phyloP scores from a whole-genome alignment of 2,797 vertebrate species.

The Cygnus olor region DNA sequence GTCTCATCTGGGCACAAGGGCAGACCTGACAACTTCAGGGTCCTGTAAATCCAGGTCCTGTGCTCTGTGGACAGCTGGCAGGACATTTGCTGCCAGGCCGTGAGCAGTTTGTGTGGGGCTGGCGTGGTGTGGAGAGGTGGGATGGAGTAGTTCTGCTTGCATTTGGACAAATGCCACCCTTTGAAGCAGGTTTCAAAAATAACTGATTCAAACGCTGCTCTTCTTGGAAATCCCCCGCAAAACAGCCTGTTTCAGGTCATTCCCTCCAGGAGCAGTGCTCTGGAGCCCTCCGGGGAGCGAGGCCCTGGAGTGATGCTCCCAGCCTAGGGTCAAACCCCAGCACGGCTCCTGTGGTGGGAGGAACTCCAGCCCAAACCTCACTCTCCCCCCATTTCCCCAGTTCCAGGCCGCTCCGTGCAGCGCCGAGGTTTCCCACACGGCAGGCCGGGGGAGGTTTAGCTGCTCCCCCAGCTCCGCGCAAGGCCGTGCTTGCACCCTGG shows the following conservation, averaged over 20 bases:
- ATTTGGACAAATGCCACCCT: accelerated
- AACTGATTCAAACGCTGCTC: background rate
- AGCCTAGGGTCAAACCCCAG: accelerated
- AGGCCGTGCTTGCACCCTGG: background rate
- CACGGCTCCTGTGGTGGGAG: background rate
- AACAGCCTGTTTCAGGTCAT: background rate
- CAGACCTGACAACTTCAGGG: background rate
- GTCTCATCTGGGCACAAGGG: background rate
- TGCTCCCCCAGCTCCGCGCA: background rate
- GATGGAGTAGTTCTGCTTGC: background rate
- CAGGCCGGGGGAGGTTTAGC: background rate
- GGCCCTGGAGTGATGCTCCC: background rate
- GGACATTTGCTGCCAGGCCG: background rate
- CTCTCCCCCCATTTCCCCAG: background rate
- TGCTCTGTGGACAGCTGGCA: accelerated
- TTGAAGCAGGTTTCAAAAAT: background rate
- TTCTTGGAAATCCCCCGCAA: background rate
- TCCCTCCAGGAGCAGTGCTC: background rate
- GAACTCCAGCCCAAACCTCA: background rate
- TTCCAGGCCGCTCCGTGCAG: background rate
- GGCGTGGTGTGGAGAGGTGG: accelerated
- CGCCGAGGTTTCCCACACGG: background rate
- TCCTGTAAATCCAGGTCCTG: accelerated
- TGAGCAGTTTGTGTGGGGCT: background rate
- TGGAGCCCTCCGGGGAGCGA: background rate